Percentiles rank a stretch among this genome's conserved stretches.
Conservation (phyloP, 2,113 vertebrate species). For the Melospiza melodia region DNA sequence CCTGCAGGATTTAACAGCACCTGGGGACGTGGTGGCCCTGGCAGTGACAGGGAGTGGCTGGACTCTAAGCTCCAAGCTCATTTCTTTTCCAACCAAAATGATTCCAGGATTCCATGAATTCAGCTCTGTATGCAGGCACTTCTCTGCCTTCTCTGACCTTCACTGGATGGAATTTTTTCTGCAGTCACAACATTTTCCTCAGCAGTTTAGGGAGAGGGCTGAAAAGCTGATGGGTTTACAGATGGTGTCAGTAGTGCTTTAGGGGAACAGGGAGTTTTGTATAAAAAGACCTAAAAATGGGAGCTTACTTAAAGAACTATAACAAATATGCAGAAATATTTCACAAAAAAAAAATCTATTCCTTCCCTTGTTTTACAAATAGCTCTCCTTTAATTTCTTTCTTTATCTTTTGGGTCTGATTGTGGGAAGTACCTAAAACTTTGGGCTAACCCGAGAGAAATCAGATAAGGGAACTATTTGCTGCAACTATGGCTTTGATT, state of each 20-base stretch:
- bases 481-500: constrained; percentile 53
- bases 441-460: constrained; percentile 18
- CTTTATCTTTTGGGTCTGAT: neutral
- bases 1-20: neutral
- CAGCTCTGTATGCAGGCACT: accelerated
- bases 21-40: neutral
- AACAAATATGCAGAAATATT: neutral
- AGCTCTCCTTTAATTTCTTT: neutral
- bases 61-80: too few species aligned
- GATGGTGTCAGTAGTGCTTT: neutral
- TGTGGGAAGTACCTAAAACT: constrained; percentile 35
- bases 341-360: neutral
- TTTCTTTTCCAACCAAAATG: accelerated
- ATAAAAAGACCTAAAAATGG: neutral
- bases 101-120: accelerated
- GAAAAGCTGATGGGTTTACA: neutral
- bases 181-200: neutral
- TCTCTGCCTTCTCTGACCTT: neutral
- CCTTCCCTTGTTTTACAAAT: neutral
- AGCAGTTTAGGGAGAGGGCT: neutral
- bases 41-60: neutral
- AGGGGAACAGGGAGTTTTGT: neutral
- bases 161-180: neutral
- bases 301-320: neutral
- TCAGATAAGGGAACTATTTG: constrained; percentile 59